Conservation (phyloP, 1,140 invertebrate species). For the Platyscapa corneri region DNA sequence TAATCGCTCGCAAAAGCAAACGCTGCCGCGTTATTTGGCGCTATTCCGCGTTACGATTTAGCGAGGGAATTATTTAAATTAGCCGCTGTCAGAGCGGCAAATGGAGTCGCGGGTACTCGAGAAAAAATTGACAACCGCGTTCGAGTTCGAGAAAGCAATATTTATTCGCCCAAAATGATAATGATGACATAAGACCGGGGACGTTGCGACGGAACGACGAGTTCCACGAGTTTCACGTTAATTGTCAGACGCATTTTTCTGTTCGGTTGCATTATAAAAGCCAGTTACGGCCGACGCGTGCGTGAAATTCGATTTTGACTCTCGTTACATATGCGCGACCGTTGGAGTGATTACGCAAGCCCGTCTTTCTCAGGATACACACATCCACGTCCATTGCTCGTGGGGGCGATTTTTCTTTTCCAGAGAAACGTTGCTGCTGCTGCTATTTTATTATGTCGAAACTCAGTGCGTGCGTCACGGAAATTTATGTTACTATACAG, state of each 20-base stretch:
- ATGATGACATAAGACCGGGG: too few species aligned
- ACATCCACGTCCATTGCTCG: background rate
- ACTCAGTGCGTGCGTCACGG: background rate
- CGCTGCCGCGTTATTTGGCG: too few species aligned
- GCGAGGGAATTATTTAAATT: too few species aligned
- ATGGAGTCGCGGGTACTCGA: too few species aligned
- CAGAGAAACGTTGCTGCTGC: background rate
- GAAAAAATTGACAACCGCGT: too few species aligned
- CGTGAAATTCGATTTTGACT: constrained; percentile 3
- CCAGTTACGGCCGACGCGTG: background rate
- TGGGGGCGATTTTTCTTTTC: background rate
- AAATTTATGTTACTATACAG: background rate
- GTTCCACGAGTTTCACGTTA: background rate
- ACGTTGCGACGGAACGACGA: too few species aligned
- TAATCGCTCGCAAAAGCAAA: too few species aligned
- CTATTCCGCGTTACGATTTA: too few species aligned
- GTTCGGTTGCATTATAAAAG: background rate
- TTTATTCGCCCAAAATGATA: too few species aligned
- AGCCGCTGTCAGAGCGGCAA: too few species aligned
- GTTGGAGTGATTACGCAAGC: constrained; percentile 2
- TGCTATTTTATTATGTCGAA: background rate
- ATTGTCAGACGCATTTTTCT: background rate
- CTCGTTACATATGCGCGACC: background rate
- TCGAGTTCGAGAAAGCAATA: too few species aligned
- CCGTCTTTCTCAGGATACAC: constrained; percentile 19